Percentiles rank a stretch among this genome's conserved stretches.
Conservation (phyloP, 2,113 vertebrate genomes). For the Xiphophorus hellerii region DNA sequence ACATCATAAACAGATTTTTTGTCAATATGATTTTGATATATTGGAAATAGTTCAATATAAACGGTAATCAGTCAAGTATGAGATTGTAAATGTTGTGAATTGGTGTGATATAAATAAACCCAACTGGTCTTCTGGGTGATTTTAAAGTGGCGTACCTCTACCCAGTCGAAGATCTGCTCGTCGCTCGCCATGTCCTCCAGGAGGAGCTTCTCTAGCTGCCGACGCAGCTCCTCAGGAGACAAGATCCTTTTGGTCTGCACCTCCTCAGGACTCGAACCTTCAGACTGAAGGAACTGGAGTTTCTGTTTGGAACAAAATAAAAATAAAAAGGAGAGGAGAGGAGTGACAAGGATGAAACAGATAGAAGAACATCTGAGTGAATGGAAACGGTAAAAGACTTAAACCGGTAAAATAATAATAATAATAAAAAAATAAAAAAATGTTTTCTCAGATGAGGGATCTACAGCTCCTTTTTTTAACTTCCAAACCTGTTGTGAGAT, state of each 20-base stretch:
- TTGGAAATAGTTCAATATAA: not conserved
- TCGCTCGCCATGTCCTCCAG: slow-evolving; percentile 93
- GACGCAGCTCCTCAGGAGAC: slow-evolving; percentile 88
- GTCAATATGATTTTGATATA: not conserved
- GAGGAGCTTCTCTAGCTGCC: slow-evolving; percentile 91
- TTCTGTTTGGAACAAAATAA: slow-evolving; percentile 79
- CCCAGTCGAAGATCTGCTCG: slow-evolving; percentile 98
- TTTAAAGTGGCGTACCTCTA: slow-evolving; percentile 85
- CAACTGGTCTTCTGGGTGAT: too few species aligned
- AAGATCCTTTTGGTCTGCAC: slow-evolving; percentile 84
- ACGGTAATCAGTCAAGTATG: not conserved
- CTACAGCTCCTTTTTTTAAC: not conserved
- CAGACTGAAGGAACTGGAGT: slow-evolving; percentile 88
- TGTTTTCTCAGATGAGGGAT: not conserved
- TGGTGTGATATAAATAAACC: not conserved
- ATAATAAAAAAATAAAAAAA: not conserved
- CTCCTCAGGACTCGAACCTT: slow-evolving; percentile 83
- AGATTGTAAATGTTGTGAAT: not conserved
- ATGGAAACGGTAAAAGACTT: too few species aligned
- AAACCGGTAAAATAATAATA: not conserved
- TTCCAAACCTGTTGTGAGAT: slow-evolving; percentile 88
- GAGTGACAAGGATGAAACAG: not conserved
- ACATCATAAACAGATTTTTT: not conserved
- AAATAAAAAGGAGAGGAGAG: not conserved
- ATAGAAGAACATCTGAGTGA: not conserved